Conservation (phyloP, 2,797 vertebrate species). For the Chaetophractus vellerosus region DNA sequence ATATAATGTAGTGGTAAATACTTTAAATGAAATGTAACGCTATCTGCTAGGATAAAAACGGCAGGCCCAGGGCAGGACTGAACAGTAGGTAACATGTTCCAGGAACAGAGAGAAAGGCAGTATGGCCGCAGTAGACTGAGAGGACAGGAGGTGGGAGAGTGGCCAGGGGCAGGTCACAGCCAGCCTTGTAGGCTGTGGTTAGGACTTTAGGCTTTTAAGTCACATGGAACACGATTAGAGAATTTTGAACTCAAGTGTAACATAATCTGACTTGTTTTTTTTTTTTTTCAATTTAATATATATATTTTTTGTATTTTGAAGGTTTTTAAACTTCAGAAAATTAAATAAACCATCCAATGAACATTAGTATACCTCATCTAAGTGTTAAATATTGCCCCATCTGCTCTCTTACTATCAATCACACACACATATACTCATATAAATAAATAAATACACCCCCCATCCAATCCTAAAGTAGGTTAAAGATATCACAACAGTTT, state of each 20-base stretch:
- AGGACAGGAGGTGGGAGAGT: not conserved
- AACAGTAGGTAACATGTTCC: not conserved
- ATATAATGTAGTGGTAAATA: not conserved
- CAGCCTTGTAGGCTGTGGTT: not conserved
- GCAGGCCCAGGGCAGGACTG: not conserved
- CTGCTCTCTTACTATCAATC: not conserved
- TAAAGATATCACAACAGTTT: not conserved
- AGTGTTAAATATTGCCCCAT: not conserved
- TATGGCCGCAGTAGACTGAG: not conserved
- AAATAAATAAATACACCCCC: not conserved
- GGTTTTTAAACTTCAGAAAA: conserved; percentile 14
- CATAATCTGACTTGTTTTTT: not conserved
- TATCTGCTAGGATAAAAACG: not conserved
- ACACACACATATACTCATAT: not conserved
- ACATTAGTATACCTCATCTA: not conserved
- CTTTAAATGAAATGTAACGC: not conserved
- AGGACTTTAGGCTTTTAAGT: not conserved
- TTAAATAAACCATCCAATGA: not conserved
- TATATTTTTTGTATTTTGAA: conserved; percentile 51
- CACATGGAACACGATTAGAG: not conserved
- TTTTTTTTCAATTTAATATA: not conserved
- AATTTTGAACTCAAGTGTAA: not conserved
- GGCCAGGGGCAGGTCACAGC: not conserved
- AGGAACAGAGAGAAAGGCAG: conserved; percentile 14
- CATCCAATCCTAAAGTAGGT: not conserved